phyloP scores from a whole-genome alignment of 2,888 invertebrate genomes.

The Caenorhabditis macrosperma region DNA sequence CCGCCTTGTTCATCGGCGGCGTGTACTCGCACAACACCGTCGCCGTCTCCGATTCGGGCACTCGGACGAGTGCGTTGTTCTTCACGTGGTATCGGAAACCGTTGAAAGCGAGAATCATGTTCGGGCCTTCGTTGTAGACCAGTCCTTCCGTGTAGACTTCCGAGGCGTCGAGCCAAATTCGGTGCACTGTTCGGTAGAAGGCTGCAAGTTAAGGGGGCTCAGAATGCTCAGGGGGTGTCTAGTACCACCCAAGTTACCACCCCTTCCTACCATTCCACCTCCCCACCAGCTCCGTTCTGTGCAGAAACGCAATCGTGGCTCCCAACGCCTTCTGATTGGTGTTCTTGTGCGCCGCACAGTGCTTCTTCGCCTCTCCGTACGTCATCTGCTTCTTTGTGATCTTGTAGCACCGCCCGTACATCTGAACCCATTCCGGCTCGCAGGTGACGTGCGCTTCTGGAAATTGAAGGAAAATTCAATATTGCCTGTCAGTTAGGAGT shows the following conservation, averaged over 20 bases:
- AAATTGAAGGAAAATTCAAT: too few relatives aligned
- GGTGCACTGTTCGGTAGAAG: neutral
- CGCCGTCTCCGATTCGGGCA: conserved; percentile 5
- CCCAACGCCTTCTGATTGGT: neutral
- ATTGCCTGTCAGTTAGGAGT: too few relatives aligned
- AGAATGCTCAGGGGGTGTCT: neutral
- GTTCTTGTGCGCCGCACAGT: neutral
- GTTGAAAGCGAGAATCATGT: conserved; percentile 6
- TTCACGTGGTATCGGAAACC: conserved; percentile 1
- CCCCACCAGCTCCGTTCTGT: conserved; percentile 1
- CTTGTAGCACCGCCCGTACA: conserved; percentile 26
- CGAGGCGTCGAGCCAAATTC: conserved; percentile 14
- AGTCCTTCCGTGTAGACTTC: neutral
- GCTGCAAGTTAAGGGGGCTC: too few relatives aligned
- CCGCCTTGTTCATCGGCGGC: conserved; percentile 4
- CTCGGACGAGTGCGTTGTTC: neutral
- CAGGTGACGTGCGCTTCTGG: conserved; percentile 1
- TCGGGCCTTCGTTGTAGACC: neutral
- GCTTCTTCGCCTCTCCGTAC: neutral
- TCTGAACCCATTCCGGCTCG: conserved; percentile 9
- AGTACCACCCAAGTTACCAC: neutral
- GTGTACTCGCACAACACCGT: conserved; percentile 27
- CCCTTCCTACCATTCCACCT: neutral
- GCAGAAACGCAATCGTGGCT: conserved; percentile 2
- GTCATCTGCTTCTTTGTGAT: neutral